Evolutionary conservation across 1,140 invertebrate genomes (phyloP), one percentile per base, ranked within the genome.

Genomic region (Adelges cooleyi): DNA sequence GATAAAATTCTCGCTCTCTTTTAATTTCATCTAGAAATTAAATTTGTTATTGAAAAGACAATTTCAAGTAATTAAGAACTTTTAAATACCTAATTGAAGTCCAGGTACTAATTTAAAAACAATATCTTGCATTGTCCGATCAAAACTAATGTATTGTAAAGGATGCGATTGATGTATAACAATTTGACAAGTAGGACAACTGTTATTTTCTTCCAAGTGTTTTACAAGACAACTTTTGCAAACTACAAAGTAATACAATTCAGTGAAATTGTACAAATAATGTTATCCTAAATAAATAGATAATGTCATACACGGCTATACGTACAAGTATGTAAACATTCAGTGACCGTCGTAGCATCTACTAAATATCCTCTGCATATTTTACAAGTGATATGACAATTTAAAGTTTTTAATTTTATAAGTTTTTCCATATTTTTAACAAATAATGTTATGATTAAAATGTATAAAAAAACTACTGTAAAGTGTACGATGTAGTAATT

Each of bases 151-250:
- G 72, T 97, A 95, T 72, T 96, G 90, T 42, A 97, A 78, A 15
- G 94, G 94, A 79, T 98, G 93, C 9, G 92, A 96, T 74, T 98
- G 94, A 76, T 98, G 94, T 70, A 98, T 96, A 46, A 96, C 91
- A 72, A 92, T 92, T 75, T 89, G 86, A 80, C 94, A 98, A 80
- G 90, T 90, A 71, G 95, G 95, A 79, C 95, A 98, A 18, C 90
- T 93, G 75, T 97, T 96, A 73, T 94, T 94, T 72, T 95, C 93
- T 76, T 97, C 93, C 65, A 98, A 79, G 78, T 97, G 92, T 75
- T 97, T 97, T 48, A 98, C 94, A 67, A 98, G 77, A 75, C 94
- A 98, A 74, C 91, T 96, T 78, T 97, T 97, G 77, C 94, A 98
- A 79, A 97, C 90, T 92, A 77, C 51, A 81, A 82, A 73, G n/a